Percentiles rank a stretch among this genome's conserved stretches.
These are phyloP conservation scores for Julus scanicus DNA, from an alignment of 2,888 invertebrate genomes.

Conservation along the genomic window DNA sequence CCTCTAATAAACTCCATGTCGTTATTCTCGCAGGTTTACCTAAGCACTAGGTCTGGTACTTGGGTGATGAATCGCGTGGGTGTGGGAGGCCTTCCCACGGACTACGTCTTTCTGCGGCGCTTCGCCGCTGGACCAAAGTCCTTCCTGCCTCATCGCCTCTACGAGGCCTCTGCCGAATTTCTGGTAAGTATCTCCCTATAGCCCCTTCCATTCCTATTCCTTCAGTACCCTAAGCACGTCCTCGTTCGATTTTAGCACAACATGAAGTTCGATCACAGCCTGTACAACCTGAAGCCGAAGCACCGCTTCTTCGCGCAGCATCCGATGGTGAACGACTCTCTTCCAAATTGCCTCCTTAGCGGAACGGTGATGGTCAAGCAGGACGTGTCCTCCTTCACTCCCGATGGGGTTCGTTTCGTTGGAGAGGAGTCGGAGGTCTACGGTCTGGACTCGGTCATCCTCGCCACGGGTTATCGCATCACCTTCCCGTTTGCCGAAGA, in stretches of 20 bases:
- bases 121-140: too few species aligned
- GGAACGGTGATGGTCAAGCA: conserved; percentile 65
- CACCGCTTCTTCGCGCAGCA: conserved; percentile 64
- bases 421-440: conserved; percentile 59
- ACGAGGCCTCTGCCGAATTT: too few species aligned
- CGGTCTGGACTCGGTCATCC: conserved; percentile 52
- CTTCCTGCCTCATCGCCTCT: too few species aligned
- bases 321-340: conserved; percentile 66
- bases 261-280: conserved; percentile 65
- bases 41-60: conserved; percentile 67
- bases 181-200: too few species aligned
- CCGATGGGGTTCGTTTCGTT: conserved; percentile 63
- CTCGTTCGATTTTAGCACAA: conserved; percentile 61
- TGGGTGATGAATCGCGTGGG: conserved; percentile 67
- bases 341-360: conserved; percentile 67
- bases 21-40: conserved; percentile 62
- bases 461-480: conserved; percentile 57
- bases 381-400: conserved; percentile 62
- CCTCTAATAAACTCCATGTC: too few species aligned
- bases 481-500: conserved; percentile 55
- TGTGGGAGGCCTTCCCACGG: conserved; percentile 28
- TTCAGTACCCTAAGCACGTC: too few species aligned
- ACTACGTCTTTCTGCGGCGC: too few species aligned
- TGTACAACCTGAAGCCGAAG: conserved; percentile 66
- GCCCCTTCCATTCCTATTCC: too few species aligned